These are phyloP conservation scores for Anabas testudineus DNA, from an alignment of 2,797 vertebrate species.

Conservation along the genomic window DNA sequence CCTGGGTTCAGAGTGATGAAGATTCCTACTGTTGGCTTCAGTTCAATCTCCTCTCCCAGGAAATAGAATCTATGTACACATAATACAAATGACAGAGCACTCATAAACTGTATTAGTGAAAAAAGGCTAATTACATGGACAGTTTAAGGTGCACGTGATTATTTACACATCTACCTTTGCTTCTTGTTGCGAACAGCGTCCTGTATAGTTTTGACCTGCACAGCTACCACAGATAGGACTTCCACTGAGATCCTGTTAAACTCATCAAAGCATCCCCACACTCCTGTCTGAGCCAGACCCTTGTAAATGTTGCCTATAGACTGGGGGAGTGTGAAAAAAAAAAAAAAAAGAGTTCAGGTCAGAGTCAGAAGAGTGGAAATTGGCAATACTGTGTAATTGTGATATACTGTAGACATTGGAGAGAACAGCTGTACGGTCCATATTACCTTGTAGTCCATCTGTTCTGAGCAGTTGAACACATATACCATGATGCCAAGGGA, in stretches of 20 bases:
- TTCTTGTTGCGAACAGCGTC: conserved; percentile 86
- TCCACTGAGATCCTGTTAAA: conserved; percentile 86
- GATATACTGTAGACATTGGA: neutral
- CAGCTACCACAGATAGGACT: conserved; percentile 82
- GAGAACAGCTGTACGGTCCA: neutral
- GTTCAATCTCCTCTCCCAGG: conserved; percentile 84
- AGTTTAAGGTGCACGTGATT: neutral
- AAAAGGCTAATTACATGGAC: neutral
- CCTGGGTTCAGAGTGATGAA: conserved; percentile 88
- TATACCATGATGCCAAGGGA: conserved; percentile 88
- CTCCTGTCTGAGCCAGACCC: conserved; percentile 85
- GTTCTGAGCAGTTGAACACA: conserved; percentile 89
- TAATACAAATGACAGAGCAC: conserved; percentile 4
- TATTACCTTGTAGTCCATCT: conserved; percentile 88
- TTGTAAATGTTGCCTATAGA: conserved; percentile 87
- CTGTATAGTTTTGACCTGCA: conserved; percentile 86
- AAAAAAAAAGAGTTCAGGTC: neutral
- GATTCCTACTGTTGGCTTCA: conserved; percentile 86
- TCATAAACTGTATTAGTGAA: neutral
- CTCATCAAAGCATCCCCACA: conserved; percentile 86
- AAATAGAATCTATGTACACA: conserved; percentile 83
- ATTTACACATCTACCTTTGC: conserved; percentile 73
- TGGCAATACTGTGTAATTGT: too few species aligned
- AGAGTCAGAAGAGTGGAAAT: neutral
- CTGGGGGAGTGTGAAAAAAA: conserved; percentile 38